Evolutionary conservation across 2,113 vertebrate genomes (phyloP), one percentile per base, ranked within the genome.

Genomic region (Paralichthys olivaceus): DNA sequence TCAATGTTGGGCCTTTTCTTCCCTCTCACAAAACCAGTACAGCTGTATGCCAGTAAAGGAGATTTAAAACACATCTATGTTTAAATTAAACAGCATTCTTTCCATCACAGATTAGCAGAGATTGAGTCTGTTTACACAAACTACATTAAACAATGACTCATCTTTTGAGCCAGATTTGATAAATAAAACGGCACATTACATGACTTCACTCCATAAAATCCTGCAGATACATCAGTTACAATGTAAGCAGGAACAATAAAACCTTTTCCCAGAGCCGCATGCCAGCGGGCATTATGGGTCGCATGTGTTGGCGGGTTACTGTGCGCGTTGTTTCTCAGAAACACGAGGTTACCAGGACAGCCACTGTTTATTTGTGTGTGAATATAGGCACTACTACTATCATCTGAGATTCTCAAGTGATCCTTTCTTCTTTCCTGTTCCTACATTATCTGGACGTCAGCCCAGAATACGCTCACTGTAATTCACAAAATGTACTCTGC

Each of bases 401-500:
- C 69, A 49, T 34, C 49, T 69, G 81, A 80, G 77, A 70, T 83
- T 82, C 37, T 65, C 26, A 63, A 59, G 67, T 78, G 71, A 85
- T 79, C 86, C 79, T 79, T 85, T 84, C 19, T 69, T 81, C 79
- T 80, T 40, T 57, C 14, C 23, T 53, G 69, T 51, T 63, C 19
- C 47, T 40, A 45, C 60, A 34, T 80, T 54, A 67, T 37, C 65
- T 89, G 85, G 77, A 87, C 14, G 34, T 12, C 13, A 0, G 65
- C 85, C 83, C 65, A 75, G 72, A 84, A 61, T 64, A 73, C 49
- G 94, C 95, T 90, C 93, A 94, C 15, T 19, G 25, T 59, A 19
- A 96, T 94, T 90, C 95, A 94, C 40, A 95, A 94, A 51, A 95
- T 95, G 43, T 51, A 68, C 69, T 47, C 65, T 68, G 78, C 58